A percentile compares a stretch with the other conserved stretches of the same genome.
phyloP scores from a whole-genome alignment of 2,888 invertebrate genomes.

The Autographa pulchrina region DNA sequence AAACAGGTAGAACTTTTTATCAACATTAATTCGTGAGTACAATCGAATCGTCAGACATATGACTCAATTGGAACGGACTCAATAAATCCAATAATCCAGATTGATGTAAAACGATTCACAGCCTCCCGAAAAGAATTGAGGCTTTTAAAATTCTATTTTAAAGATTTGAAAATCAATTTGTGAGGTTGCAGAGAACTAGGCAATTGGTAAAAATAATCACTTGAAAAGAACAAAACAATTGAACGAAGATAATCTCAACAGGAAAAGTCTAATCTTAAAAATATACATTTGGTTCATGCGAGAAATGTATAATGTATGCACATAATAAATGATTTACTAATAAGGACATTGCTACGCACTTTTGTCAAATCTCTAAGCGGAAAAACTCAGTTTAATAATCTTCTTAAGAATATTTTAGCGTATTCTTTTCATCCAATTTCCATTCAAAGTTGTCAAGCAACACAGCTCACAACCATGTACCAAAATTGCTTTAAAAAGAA shows the following conservation, averaged over 20 bases:
- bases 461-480: constrained; percentile 14
- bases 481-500: constrained; percentile 39
- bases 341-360: too few relatives aligned
- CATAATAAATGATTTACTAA: too few relatives aligned
- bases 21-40: constrained; percentile 29
- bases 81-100: constrained; percentile 50
- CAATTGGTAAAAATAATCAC: too few relatives aligned
- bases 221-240: too few relatives aligned
- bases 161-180: constrained; percentile 25
- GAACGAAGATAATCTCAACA: too few relatives aligned
- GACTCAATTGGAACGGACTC: constrained; percentile 42
- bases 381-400: not conserved
- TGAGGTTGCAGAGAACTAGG: not conserved
- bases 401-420: not conserved
- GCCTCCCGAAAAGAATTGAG: constrained; percentile 30
- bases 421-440: not conserved
- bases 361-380: too few relatives aligned
- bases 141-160: constrained; percentile 39
- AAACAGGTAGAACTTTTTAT: constrained; percentile 14
- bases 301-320: too few relatives aligned
- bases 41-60: constrained; percentile 37
- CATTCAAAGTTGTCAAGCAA: not conserved
- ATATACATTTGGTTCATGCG: too few relatives aligned
- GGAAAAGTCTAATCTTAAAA: too few relatives aligned
- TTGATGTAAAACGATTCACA: constrained; percentile 51